Conservation (phyloP, 2,888 invertebrate genomes). For the Caradrina clavipalpis region DNA sequence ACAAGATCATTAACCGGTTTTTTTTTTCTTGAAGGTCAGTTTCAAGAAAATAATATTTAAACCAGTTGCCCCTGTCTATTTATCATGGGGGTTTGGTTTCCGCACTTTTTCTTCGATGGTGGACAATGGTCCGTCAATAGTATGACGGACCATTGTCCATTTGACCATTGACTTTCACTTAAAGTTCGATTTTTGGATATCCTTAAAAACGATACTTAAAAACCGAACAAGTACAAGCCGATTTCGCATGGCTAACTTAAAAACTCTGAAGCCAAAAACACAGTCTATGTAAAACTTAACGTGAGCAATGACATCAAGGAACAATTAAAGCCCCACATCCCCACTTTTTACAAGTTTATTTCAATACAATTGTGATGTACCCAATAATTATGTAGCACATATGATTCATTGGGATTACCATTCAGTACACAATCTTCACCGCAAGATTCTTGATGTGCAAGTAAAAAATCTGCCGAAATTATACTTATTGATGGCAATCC, state of each 20-base stretch:
- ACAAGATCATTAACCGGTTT: too few relatives aligned
- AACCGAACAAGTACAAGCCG: too few relatives aligned
- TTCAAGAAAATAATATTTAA: too few relatives aligned
- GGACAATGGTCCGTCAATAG: too few relatives aligned
- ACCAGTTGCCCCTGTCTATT: too few relatives aligned
- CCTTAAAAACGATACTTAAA: too few relatives aligned
- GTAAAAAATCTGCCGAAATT: slow-evolving; percentile 36
- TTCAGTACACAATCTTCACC: slow-evolving; percentile 8
- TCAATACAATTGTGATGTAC: slow-evolving; percentile 41
- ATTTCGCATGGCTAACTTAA: background rate
- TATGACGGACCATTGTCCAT: too few relatives aligned
- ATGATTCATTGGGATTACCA: slow-evolving; percentile 56
- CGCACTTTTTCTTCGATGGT: too few relatives aligned
- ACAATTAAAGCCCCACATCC: slow-evolving; percentile 20
- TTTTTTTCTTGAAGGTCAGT: too few relatives aligned
- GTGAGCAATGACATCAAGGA: slow-evolving; percentile 37
- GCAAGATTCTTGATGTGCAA: slow-evolving; percentile 10
- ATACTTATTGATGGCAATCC: slow-evolving; percentile 31
- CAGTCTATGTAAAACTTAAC: slow-evolving; percentile 4
- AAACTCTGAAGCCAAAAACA: background rate
- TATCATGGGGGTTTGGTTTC: too few relatives aligned
- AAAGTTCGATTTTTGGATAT: too few relatives aligned
- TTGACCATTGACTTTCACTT: too few relatives aligned
- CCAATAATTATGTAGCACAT: slow-evolving; percentile 27
- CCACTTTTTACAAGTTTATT: slow-evolving; percentile 33